phyloP scores from a whole-genome alignment of 53 echinoderm and acorn worm species.

The Holothuria scabra region DNA sequence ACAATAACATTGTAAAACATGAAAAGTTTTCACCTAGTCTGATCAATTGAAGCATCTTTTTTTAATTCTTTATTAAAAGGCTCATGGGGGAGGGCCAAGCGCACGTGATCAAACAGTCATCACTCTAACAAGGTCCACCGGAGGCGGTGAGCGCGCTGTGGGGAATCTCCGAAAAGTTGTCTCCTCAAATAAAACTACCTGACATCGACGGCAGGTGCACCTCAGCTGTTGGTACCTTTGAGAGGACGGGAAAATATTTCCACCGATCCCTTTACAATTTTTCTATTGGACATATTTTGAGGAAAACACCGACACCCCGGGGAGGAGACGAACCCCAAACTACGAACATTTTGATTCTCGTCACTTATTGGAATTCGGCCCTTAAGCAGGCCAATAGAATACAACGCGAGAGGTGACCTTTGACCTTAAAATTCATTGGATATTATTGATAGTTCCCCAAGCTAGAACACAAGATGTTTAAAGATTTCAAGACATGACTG shows the following conservation, averaged over 20 bases:
- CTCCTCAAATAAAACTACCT: constrained; percentile 29
- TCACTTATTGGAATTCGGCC: background rate
- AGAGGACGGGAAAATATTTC: constrained; percentile 1
- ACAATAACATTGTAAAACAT: too few relatives aligned
- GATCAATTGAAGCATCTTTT: too few relatives aligned
- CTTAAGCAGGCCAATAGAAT: constrained; percentile 17
- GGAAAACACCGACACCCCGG: constrained; percentile 21
- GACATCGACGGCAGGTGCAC: constrained; percentile 19
- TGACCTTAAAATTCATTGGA: constrained; percentile 3
- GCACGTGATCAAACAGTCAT: too few relatives aligned
- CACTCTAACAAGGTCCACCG: too few relatives aligned
- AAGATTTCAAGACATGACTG: too few relatives aligned
- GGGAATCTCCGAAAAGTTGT: constrained; percentile 28
- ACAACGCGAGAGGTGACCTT: background rate
- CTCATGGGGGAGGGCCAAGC: too few relatives aligned
- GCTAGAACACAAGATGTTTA: too few relatives aligned
- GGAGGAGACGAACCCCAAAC: constrained; percentile 2
- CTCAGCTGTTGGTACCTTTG: constrained; percentile 23
- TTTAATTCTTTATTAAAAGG: too few relatives aligned
- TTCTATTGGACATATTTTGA: constrained; percentile 34
- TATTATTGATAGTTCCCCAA: background rate
- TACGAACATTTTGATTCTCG: constrained; percentile 1
- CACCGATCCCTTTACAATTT: background rate
- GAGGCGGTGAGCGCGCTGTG: background rate
- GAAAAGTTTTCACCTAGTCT: too few relatives aligned